These are phyloP conservation scores for Tiaroga cobitis DNA, from an alignment of 2,797 vertebrate genomes.

Conservation along the genomic window DNA sequence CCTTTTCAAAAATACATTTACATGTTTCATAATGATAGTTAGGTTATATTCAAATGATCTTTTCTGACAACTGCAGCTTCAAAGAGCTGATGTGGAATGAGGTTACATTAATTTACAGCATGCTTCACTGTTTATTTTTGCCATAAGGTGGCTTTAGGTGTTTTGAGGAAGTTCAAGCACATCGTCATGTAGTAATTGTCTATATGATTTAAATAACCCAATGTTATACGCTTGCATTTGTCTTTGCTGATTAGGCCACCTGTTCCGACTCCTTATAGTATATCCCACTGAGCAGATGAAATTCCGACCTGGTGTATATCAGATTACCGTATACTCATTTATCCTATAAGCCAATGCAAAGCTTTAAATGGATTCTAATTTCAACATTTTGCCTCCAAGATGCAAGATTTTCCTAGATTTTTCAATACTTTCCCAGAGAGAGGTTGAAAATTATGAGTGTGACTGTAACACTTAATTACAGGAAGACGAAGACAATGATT, in stretches of 20 bases:
- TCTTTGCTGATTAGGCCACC: background rate
- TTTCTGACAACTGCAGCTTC: background rate
- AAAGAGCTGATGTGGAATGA: background rate
- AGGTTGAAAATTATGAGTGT: background rate
- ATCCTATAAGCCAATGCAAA: background rate
- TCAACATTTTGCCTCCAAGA: background rate
- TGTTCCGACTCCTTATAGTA: background rate
- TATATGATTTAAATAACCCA: background rate
- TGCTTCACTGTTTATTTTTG: background rate
- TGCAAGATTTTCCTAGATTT: background rate
- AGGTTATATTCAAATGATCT: background rate
- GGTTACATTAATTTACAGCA: background rate
- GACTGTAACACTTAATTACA: no score
- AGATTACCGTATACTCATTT: background rate
- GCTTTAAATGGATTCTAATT: background rate
- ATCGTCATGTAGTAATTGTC: background rate
- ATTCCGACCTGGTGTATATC: background rate
- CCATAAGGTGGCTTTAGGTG: background rate
- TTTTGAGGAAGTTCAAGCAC: background rate
- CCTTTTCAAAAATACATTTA: background rate
- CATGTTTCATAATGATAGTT: background rate
- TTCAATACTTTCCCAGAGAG: background rate
- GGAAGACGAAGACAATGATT: no score
- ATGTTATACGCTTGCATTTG: background rate
- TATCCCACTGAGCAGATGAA: background rate